Percentiles rank a stretch among this genome's conserved stretches.
Evolutionary conservation across 2,797 vertebrate genomes (phyloP).

Genomic region (Sebastes kiyomatsui): DNA sequence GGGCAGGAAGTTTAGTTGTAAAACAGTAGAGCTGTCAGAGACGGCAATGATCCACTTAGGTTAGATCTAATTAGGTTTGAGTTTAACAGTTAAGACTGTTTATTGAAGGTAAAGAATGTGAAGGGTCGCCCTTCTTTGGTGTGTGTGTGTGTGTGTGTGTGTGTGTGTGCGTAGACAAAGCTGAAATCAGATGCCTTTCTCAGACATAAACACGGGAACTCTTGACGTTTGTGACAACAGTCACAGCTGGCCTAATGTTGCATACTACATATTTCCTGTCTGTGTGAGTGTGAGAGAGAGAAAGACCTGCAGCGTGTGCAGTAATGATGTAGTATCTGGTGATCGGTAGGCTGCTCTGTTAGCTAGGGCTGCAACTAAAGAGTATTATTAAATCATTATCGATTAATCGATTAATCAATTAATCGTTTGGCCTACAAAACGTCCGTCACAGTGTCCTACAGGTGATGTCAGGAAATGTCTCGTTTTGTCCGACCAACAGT

Average conservation of each 20-base stretch:
- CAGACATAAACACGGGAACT: conserved; percentile 32
- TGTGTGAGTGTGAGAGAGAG: neutral
- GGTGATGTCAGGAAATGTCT: accelerated
- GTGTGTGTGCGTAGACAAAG: conserved; percentile 11
- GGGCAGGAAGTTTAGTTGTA: conserved; percentile 4
- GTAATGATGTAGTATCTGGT: neutral
- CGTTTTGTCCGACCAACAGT: no score
- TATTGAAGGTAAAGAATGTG: conserved; percentile 22
- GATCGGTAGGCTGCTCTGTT: neutral
- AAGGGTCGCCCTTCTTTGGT: neutral
- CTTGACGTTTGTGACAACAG: conserved; percentile 24
- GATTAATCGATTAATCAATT: neutral
- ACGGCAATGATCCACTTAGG: neutral
- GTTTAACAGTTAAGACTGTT: neutral
- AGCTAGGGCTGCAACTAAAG: neutral
- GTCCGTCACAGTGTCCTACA: no score
- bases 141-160: neutral
- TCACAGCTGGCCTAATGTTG: conserved; percentile 35
- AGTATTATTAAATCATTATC: neutral
- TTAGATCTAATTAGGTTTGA: conserved; percentile 23
- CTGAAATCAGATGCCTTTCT: conserved; percentile 61
- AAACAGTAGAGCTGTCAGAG: conserved; percentile 24
- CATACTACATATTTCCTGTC: neutral
- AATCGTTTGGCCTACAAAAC: neutral
- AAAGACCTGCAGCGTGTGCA: neutral